Evolutionary conservation across 2,888 invertebrate species (phyloP), one percentile per base, ranked within the genome.

Genomic region (Caenorhabditis afra): DNA sequence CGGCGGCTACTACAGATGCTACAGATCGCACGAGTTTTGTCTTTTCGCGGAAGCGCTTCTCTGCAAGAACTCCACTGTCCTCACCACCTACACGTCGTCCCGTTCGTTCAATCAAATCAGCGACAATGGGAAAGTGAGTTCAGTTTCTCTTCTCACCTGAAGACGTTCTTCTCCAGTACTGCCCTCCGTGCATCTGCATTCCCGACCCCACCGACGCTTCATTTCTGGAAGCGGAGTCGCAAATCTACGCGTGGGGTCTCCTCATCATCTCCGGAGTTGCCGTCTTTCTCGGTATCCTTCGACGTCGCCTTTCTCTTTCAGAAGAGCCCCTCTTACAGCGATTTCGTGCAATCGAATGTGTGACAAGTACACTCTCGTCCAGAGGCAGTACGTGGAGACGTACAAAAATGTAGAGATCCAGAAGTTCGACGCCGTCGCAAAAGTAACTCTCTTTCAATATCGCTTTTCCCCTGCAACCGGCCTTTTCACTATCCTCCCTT

Each of bases 291-390:
- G 66, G 87, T 87, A 47, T 5, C 16, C 2, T 4, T 23, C 1
- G 14, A 29, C 14, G 11, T 49, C 11, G 5, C 11, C 22, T 3
- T 29, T 44, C 20, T 53, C 16, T 16, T 29, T 2, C n/a, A 49
- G 41, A 41, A 8, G 16, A 37, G 3, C 14, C 14, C 53, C 52
- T 16, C 16, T 62, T 81, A 57, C 81, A 87, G 87, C 81, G 7
- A 76, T 85, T 8, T 86, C 87, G 41, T 82, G 73, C 16, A 77
- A 85, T 49, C 81, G 88, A 57, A 86, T 87, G 83, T 87, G 85
- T 59, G 87, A 87, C 76, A 87, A 86, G 52, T 88, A 87, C 82
- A 88, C 88, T 10, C 71, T 87, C 57, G 81, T 87, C 5, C 88
- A 88, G 59, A 75, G 86, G 61, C 80, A 83, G 35, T 88, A 87